Evolutionary conservation across 2,888 invertebrate species (phyloP), one percentile per base, ranked within the genome.

Genomic region (Andrena chrysosceles): DNA sequence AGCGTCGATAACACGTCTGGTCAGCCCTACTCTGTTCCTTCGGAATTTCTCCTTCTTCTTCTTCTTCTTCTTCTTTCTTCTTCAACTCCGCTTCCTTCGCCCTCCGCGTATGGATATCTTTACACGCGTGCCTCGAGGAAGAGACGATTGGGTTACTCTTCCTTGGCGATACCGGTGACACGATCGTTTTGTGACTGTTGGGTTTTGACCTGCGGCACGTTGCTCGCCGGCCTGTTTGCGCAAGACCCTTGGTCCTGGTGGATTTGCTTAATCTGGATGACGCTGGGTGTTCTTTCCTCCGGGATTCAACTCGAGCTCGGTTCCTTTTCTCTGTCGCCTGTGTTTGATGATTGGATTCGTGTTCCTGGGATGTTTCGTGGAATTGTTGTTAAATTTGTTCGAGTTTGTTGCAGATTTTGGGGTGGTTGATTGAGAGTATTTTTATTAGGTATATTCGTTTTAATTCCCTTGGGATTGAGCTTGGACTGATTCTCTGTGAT

Each of bases 1-100:
- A 77, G 84, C 87, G 87, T 89, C 87, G 88, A 88, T 88, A 89
- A 89, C 89, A 83, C 89, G 88, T 86, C 82, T 69, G 69, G 62
- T 70, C 71, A 76, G 71, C 60, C 69, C 42, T 85, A 59, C 82
- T 74, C 70, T 26, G 52, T 72, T 63, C 74, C 26, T 80, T 63
- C 83, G 69, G 77, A 73, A 72, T 67, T 66, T 72, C 74, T 76
- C 70, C 83, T 62, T 66, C 72, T 68, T 31, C 74, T 76, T 73
- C 83, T 62, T 66, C 72, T 68, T 31, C 16, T 75, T 62, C 59
- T 49, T 48, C 54, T 52, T 26, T 70, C 48, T 72, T 69, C 59
- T 26, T 71, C 70, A 23, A 10, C 52, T 79, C 3, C 4, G 26
- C 52, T 64, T 54, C 48, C 48, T 16, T 56, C 33, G 64, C n/a